Evolutionary conservation across 1,140 invertebrate species (phyloP).

Genomic region (Drosophila quadrilineata): DNA sequence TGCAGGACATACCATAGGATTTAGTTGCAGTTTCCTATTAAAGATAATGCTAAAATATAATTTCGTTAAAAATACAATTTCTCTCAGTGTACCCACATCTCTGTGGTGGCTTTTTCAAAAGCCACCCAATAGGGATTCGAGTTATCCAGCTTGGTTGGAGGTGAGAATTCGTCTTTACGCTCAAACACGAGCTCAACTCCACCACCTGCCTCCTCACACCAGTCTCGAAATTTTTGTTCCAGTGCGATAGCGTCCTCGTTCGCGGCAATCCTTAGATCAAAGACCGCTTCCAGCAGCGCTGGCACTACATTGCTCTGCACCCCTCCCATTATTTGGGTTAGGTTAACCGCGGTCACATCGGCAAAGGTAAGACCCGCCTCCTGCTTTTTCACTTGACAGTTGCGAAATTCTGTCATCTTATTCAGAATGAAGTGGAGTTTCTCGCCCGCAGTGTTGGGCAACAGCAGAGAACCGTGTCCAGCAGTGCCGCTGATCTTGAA

Average conservation of each 20-base stretch:
- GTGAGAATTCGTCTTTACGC: slow-evolving; percentile 84
- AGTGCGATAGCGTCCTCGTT: slow-evolving; percentile 85
- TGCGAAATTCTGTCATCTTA: slow-evolving; percentile 87
- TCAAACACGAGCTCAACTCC: slow-evolving; percentile 88
- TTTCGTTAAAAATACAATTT: no score
- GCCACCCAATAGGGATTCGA: slow-evolving; percentile 92
- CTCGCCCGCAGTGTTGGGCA: slow-evolving; percentile 91
- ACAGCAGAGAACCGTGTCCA: slow-evolving; percentile 93
- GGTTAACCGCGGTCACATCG: slow-evolving; percentile 94
- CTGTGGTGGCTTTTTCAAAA: slow-evolving; percentile 84
- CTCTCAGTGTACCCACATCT: slow-evolving; percentile 82
- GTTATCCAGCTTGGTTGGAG: slow-evolving; percentile 86
- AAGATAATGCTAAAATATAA: neutral
- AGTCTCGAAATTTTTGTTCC: slow-evolving; percentile 85
- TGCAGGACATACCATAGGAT: slow-evolving; percentile 88
- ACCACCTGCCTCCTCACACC: slow-evolving; percentile 91
- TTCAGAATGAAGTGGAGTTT: slow-evolving; percentile 91
- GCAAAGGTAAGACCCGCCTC: slow-evolving; percentile 87
- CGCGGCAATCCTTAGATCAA: slow-evolving; percentile 90
- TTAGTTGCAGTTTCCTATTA: slow-evolving; percentile 82
- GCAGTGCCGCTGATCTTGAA: slow-evolving; percentile 85
- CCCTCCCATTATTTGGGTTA: slow-evolving; percentile 92
- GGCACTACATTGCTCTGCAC: slow-evolving; percentile 96
- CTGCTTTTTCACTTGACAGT: slow-evolving; percentile 85
- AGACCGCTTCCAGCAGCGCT: slow-evolving; percentile 87